Percentiles rank a stretch among this genome's conserved stretches.
Conservation (phyloP, 2,888 invertebrate species). For the Dicycla oo region DNA sequence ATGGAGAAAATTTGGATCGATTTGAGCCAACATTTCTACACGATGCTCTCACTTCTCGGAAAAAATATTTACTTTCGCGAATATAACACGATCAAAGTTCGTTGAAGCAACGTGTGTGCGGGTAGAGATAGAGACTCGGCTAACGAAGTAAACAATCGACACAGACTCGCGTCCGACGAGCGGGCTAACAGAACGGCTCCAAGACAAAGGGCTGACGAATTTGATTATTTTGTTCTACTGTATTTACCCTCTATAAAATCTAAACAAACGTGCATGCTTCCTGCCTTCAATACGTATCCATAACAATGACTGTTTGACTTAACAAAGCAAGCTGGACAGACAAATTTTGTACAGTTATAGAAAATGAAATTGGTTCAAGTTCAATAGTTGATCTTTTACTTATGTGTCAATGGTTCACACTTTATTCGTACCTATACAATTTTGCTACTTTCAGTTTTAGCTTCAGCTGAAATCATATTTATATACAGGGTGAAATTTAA, state of each 20-base stretch:
- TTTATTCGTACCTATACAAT: background rate
- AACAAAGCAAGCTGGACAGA: constrained; percentile 3
- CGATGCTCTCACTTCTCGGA: constrained; percentile 40
- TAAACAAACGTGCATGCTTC: constrained; percentile 69
- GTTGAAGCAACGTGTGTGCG: constrained; percentile 77
- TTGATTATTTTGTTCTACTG: constrained; percentile 82
- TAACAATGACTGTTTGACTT: constrained; percentile 6
- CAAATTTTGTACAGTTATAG: background rate
- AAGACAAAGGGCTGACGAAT: constrained; percentile 86
- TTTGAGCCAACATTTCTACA: constrained; percentile 40
- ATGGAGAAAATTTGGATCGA: constrained; percentile 40
- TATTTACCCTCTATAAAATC: constrained; percentile 73
- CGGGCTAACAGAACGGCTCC: constrained; percentile 76
- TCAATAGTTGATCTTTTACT: background rate
- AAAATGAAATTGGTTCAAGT: background rate
- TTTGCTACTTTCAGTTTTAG: background rate
- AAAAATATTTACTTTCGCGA: constrained; percentile 71
- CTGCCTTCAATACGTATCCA: constrained; percentile 16
- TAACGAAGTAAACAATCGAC: constrained; percentile 89
- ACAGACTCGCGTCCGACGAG: constrained; percentile 81
- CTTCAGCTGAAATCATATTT: background rate
- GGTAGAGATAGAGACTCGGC: constrained; percentile 79
- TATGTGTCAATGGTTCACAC: background rate
- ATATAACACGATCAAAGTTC: constrained; percentile 79
- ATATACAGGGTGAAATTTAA: too few relatives aligned